A percentile compares a stretch with the other conserved stretches of the same genome.
phyloP scores from a whole-genome alignment of 2,888 invertebrate genomes.

The Linhomoeus sp. region DNA sequence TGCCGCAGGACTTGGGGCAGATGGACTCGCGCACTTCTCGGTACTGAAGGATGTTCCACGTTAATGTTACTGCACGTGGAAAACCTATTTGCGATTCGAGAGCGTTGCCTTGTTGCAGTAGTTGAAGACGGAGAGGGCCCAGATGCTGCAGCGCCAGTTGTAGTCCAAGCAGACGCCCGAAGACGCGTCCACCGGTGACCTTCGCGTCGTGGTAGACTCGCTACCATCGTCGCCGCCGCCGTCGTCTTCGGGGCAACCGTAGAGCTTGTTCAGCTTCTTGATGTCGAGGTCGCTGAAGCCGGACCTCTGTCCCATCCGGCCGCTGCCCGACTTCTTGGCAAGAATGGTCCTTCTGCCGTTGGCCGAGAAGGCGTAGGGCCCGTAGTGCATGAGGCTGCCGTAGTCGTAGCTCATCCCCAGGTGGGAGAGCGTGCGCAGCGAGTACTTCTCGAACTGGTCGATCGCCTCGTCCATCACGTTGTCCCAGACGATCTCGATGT shows the following conservation, averaged over 20 bases:
- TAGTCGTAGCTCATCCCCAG: conserved; percentile 8
- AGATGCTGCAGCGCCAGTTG: conserved; percentile 23
- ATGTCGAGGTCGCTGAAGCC: conserved; percentile 29
- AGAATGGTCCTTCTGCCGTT: conserved; percentile 25
- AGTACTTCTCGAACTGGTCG: conserved; percentile 27
- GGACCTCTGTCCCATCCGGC: conserved; percentile 30
- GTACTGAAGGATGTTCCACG: not conserved
- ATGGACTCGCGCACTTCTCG: not conserved
- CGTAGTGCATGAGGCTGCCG: conserved; percentile 23
- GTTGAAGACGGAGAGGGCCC: conserved; percentile 16
- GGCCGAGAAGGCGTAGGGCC: conserved; percentile 21
- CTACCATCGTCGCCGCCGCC: not conserved
- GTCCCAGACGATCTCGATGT: conserved; percentile 27
- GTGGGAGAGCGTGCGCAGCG: conserved; percentile 20
- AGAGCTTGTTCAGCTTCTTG: conserved; percentile 29
- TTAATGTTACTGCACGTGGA: not conserved
- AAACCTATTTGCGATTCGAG: not conserved
- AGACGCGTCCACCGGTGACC: not conserved
- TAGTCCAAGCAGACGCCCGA: conserved; percentile 13
- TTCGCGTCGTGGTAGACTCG: not conserved
- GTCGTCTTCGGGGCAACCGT: conserved; percentile 22
- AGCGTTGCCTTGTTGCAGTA: conserved; percentile 20
- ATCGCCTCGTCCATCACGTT: conserved; percentile 28
- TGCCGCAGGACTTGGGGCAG: conserved; percentile 1
- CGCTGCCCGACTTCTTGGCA: conserved; percentile 21